Base-by-base conservation (phyloP, 2,113 vertebrate genomes). In the Pituophis catenifer region DNA sequence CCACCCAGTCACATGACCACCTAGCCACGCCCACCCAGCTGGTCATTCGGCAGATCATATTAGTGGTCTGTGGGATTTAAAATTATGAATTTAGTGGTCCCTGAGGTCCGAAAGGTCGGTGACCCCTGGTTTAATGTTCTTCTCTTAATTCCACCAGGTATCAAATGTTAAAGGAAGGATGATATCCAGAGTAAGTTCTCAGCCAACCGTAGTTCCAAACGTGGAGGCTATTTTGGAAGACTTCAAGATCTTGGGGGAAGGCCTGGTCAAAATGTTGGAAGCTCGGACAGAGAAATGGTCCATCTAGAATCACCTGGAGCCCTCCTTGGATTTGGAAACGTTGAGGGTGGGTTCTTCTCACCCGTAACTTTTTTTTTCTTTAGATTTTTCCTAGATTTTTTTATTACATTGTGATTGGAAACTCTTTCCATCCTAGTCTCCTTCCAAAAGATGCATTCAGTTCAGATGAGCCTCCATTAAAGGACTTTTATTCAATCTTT, bases 201-300 rank as follows among this genome's bases (percentile, higher is more conserved):
- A 98, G 59, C 97, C 95, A 1, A 96, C 97, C 55, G 98, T 97
- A 0, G 48, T 99, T 94, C 99, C 99, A 81, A 99, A 99, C 0
- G 96, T 99, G 26, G 98, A 98, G 90, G 99, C 99, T 3, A 98
- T 99, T 95, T 94, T 99, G 94, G 98, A 99, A 93, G 99, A 99
- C 95, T 99, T 99, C 52, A 94, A 94, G 5, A 89, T 98, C 93
- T 95, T 99, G 92, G 99, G 99, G 5, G 97, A 98, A 95, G 99
- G 98, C 65, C 97, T 99, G 53, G 98, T 99, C 24, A 98, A 97
- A 91, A 97, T 97, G 0, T 97, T 99, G 93, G 98, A 99, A 89
- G 97, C 98, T 94, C 98, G 93, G 93, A 99, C 97, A 44, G 99
- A 99, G 96, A 98, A 97, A 94, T 99, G 99, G 99, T 97, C 97